Evolutionary conservation across 2,888 invertebrate genomes (phyloP).

Genomic region (Limnephilus auricula): DNA sequence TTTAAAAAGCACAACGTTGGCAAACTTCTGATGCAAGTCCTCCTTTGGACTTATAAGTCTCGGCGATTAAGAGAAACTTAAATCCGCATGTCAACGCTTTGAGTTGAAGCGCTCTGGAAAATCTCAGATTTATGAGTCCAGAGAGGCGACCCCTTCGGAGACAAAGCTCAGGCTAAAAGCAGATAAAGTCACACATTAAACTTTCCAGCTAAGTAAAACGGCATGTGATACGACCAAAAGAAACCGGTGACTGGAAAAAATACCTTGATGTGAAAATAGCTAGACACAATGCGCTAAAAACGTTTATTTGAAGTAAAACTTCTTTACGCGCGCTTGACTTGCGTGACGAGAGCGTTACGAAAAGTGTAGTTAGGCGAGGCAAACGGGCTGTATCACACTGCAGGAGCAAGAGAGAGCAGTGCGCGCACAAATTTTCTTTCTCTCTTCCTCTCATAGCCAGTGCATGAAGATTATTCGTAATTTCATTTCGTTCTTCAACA

Average conservation of each 20-base stretch:
- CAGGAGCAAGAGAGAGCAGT: too few species aligned
- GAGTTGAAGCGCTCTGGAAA: constrained; percentile 6
- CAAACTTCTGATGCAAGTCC: not conserved
- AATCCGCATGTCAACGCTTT: constrained; percentile 28
- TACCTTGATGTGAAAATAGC: not conserved
- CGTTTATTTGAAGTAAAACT: too few species aligned
- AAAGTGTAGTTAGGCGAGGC: too few species aligned
- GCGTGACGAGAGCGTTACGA: too few species aligned
- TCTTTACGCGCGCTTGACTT: too few species aligned
- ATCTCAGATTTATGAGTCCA: constrained; percentile 36
- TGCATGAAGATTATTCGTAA: too few species aligned
- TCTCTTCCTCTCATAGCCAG: too few species aligned
- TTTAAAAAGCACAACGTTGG: not conserved
- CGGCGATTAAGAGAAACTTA: constrained; percentile 20
- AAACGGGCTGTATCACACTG: too few species aligned
- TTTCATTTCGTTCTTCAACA: too few species aligned
- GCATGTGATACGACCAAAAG: constrained; percentile 1
- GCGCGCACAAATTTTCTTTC: too few species aligned
- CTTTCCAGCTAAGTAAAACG: constrained; percentile 27
- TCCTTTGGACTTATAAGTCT: not conserved
- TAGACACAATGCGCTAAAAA: not conserved
- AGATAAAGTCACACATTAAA: constrained; percentile 16
- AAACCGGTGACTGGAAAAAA: not conserved
- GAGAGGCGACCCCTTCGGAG: not conserved
- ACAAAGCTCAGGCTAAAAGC: constrained; percentile 1